Evolutionary conservation across 2,113 vertebrate genomes (phyloP).

Genomic region (Patagioenas fasciata): DNA sequence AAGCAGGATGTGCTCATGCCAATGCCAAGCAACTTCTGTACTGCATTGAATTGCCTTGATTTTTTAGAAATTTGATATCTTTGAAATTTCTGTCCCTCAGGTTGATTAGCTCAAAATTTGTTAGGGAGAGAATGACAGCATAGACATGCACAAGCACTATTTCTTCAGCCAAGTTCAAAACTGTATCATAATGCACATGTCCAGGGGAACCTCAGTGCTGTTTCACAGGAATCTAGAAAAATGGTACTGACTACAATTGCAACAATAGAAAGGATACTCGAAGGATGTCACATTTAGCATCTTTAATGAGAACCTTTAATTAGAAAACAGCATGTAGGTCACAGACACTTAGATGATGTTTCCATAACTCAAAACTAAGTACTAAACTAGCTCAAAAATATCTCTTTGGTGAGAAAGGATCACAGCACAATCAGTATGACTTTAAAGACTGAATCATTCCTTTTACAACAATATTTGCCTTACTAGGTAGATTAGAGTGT

Average conservation of each 20-base stretch:
- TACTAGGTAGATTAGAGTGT: not conserved
- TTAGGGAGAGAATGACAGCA: not conserved
- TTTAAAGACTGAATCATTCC: not conserved
- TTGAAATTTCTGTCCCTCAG: not conserved
- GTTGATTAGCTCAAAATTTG: not conserved
- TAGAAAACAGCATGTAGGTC: not conserved
- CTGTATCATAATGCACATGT: not conserved
- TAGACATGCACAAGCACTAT: not conserved
- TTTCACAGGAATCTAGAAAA: not conserved
- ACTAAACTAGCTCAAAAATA: not conserved
- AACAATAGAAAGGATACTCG: not conserved
- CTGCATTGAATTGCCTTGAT: not conserved
- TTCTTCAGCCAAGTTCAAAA: not conserved
- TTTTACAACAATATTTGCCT: not conserved
- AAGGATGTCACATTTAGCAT: not conserved
- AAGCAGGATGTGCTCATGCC: not conserved
- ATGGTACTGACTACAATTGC: not conserved
- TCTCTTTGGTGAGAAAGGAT: not conserved
- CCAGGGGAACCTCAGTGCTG: not conserved
- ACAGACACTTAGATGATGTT: not conserved
- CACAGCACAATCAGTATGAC: not conserved
- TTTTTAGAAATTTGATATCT: not conserved
- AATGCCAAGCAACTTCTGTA: not conserved
- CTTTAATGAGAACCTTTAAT: not conserved
- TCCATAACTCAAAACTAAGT: not conserved